phyloP scores from a whole-genome alignment of 2,797 vertebrate species.

The Propithecus perrieri region DNA sequence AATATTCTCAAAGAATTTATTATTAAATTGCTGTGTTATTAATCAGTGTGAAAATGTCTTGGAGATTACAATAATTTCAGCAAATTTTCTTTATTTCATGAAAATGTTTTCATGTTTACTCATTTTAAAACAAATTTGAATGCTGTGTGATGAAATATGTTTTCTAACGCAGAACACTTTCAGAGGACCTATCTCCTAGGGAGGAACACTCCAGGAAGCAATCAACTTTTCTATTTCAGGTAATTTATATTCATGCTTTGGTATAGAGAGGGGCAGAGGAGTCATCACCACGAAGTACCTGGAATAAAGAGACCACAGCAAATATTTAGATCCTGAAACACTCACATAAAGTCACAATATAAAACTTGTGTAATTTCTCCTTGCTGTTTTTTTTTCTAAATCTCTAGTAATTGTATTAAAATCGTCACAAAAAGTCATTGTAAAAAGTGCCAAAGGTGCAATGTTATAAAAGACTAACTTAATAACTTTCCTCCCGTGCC shows the following conservation, averaged over 20 bases:
- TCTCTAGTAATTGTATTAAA: not conserved
- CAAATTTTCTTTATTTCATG: constrained; percentile 35
- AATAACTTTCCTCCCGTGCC: too few species aligned
- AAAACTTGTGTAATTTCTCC: not conserved
- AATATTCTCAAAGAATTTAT: constrained; percentile 25
- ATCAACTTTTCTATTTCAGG: not conserved
- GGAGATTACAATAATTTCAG: constrained; percentile 36
- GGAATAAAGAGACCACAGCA: not conserved
- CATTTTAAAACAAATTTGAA: constrained; percentile 27
- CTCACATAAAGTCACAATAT: not conserved
- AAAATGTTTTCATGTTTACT: constrained; percentile 46
- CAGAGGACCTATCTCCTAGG: not conserved
- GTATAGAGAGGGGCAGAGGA: not conserved
- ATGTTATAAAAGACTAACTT: not conserved
- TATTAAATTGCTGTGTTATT: constrained; percentile 33
- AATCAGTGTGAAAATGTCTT: not conserved
- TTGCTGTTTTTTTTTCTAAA: not conserved
- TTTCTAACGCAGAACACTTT: constrained; percentile 27
- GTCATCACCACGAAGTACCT: not conserved
- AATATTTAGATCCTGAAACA: not conserved
- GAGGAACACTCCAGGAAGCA: not conserved
- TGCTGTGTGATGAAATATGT: not conserved
- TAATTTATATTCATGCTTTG: not conserved
- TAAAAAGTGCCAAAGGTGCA: not conserved
- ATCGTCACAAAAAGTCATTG: not conserved